Evolutionary conservation across 2,113 vertebrate species (phyloP).

Genomic region (Eublepharis macularius): DNA sequence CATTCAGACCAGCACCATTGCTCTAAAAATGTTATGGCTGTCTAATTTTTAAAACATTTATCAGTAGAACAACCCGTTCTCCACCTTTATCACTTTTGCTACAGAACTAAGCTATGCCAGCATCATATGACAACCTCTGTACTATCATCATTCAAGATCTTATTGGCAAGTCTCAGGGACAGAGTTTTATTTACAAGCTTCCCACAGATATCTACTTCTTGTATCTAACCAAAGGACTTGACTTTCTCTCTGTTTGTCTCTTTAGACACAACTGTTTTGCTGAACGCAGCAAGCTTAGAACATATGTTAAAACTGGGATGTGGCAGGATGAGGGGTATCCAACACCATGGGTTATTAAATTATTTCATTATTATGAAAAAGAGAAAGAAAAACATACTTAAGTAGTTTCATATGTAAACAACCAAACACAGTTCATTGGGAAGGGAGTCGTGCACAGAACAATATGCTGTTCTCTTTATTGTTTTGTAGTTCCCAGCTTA

Average conservation of each 20-base stretch:
- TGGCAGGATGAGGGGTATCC: conserved; percentile 20
- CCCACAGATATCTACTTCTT: background rate
- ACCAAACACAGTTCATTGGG: conserved; percentile 7
- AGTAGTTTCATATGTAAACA: conserved; percentile 59
- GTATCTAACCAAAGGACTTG: background rate
- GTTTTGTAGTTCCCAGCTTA: conserved; percentile 75
- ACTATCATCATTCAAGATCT: background rate
- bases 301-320: conserved; percentile 2
- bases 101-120: background rate
- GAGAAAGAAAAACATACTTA: conserved; percentile 28
- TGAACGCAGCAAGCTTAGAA: background rate
- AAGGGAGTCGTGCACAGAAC: conserved; percentile 39
- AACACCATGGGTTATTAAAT: conserved; percentile 35
- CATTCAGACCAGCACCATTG: background rate
- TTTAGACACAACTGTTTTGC: background rate
- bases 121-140: background rate
- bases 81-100: background rate
- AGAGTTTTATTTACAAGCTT: background rate
- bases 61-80: background rate
- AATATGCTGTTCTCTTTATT: conserved; percentile 53
- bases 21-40: background rate
- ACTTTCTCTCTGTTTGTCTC: conserved; percentile 11
- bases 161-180: rapidly evolving
- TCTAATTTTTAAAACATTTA: background rate
- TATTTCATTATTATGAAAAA: conserved; percentile 50